A percentile compares a stretch with the other conserved stretches of the same genome.
These are phyloP conservation scores for Psilopsiagon aurifrons DNA, from an alignment of 2,113 vertebrate species.

Conservation along the genomic window DNA sequence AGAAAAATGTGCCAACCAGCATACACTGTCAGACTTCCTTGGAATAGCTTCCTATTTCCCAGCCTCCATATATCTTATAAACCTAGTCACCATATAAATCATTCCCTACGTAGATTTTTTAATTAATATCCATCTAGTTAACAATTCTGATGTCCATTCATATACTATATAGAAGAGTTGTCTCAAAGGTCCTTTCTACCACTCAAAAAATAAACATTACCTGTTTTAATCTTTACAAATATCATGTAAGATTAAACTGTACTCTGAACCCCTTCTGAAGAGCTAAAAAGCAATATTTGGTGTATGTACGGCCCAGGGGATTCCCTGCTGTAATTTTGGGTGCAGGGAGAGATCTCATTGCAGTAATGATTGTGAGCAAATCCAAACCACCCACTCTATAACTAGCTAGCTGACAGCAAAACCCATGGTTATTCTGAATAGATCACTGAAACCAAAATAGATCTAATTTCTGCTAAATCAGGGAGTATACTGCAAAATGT, in stretches of 20 bases:
- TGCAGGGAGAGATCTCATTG: background rate
- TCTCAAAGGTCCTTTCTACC: background rate
- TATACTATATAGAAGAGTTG: background rate
- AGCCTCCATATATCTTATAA: background rate
- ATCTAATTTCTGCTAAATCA: slow-evolving; percentile 25
- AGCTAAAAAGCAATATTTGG: background rate
- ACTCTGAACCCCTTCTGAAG: background rate
- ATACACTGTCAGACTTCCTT: background rate
- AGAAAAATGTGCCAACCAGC: background rate
- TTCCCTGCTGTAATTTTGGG: background rate
- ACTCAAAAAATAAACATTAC: background rate
- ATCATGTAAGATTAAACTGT: background rate
- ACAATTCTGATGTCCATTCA: background rate
- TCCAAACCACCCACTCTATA: background rate
- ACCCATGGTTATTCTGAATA: background rate
- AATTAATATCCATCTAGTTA: background rate
- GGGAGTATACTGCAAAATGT: background rate
- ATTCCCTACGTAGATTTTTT: background rate
- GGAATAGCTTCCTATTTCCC: background rate
- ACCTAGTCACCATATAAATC: background rate
- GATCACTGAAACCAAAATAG: background rate
- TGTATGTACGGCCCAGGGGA: background rate
- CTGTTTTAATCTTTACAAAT: background rate
- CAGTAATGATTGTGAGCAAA: background rate
- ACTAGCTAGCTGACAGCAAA: background rate